Base-by-base conservation (phyloP, 2,797 vertebrate species). In the Dendrocincla tyrannina region DNA sequence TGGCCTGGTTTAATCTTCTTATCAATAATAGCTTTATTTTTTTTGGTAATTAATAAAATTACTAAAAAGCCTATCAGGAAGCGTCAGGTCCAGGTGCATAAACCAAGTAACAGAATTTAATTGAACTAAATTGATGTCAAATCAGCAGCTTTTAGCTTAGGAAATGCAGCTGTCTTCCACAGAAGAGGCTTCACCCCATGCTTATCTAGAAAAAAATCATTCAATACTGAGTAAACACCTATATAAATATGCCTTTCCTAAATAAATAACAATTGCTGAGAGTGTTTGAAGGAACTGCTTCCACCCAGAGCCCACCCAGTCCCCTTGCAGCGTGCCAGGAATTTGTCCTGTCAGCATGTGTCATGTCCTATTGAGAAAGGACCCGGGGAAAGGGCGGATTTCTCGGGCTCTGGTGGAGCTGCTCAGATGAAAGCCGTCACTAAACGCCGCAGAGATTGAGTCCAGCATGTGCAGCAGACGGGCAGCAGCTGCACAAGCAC, bases 1-100 rank as follows among this genome's bases (percentile, higher is more conserved):
- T 56, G 89, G 42, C 59, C 93, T 91, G 75, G 12, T 89, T 95
- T 95, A 94, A 88, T 91, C 93, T 89, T 74, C 78, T 88, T 89
- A 80, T 72, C 85, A 62, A 53, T 85, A 92, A 50, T 39, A 64
- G 55, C 8, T 5, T 68, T 53, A 30, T 66, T 66, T 89, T 69
- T 69, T 49, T 58, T n/a, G 11, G 41, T 80, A 88, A 96, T 94
- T 96, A 95, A 74, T 88, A 68, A 68, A 94, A 95, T 96, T 73
- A 93, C n/a, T 66, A 84, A 46, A 77, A 77, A 88, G 30, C 73
- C 64, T 55, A 30, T 96, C 68, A 80, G 91, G 66, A 62, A 39
- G 78, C 1, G 4, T 93, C 92, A 84, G 72, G 67, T 79, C 37
- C 75, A 83, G 94, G 67, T 94, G 59, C 85, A n/a, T 44, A 60